Evolutionary conservation across 2,113 vertebrate species (phyloP).

Genomic region (Picathartes gymnocephalus): DNA sequence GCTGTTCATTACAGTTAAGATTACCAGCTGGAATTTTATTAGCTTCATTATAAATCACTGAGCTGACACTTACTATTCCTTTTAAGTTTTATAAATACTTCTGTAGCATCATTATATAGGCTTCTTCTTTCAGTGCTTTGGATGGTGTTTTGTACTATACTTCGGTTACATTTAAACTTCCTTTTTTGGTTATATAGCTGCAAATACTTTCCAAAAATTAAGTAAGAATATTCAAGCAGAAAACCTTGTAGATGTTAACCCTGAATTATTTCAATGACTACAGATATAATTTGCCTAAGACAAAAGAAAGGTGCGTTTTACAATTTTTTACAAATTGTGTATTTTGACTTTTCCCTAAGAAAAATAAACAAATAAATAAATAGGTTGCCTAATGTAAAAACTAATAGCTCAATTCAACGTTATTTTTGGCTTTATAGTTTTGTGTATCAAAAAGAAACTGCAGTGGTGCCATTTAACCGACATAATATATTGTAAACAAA

Average conservation of each 20-base stretch:
- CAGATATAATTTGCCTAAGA: not conserved
- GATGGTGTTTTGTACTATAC: conserved; percentile 64
- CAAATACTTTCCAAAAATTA: conserved; percentile 48
- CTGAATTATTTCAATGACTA: not conserved
- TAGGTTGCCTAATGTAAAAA: conserved; percentile 12
- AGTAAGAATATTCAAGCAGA: not conserved
- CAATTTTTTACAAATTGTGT: not conserved
- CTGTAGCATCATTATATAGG: conserved; percentile 64
- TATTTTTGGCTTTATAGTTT: conserved; percentile 33
- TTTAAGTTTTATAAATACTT: conserved; percentile 71
- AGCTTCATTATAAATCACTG: conserved; percentile 77
- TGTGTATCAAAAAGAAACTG: conserved; percentile 46
- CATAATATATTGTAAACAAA: conserved; percentile 74
- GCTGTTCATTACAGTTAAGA: conserved; percentile 72
- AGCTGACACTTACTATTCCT: conserved; percentile 74
- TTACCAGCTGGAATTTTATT: conserved; percentile 73
- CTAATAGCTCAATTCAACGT: not conserved
- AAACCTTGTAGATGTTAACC: not conserved
- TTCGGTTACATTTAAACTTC: conserved; percentile 56
- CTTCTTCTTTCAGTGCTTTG: conserved; percentile 68
- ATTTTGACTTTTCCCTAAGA: not conserved
- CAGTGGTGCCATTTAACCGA: conserved; percentile 56
- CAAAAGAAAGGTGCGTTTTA: not conserved
- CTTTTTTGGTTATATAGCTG: conserved; percentile 27
- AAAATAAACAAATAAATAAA: not conserved